phyloP scores from a whole-genome alignment of 1,140 invertebrate genomes.

The Drosophila setifemur region DNA sequence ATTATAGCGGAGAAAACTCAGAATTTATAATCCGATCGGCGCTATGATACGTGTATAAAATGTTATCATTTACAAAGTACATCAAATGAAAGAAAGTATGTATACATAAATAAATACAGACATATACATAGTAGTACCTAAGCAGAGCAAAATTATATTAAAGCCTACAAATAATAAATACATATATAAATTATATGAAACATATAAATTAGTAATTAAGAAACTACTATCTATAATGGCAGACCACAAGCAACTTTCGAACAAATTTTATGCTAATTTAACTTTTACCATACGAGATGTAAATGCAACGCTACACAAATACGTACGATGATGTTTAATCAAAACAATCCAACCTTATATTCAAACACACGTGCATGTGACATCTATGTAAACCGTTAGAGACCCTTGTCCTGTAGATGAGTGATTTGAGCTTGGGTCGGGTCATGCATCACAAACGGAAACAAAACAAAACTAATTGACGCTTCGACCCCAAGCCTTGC shows the following conservation, averaged over 20 bases:
- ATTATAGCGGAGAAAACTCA: constrained; percentile 49
- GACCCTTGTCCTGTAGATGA: constrained; percentile 34
- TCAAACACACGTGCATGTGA: constrained; percentile 83
- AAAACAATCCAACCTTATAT: constrained; percentile 84
- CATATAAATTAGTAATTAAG: constrained; percentile 87
- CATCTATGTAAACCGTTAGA: constrained; percentile 85
- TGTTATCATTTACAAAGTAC: constrained; percentile 43
- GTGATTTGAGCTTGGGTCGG: constrained; percentile 26
- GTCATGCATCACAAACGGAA: constrained; percentile 43
- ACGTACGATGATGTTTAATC: constrained; percentile 89
- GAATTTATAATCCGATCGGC: constrained; percentile 67
- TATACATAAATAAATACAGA: constrained; percentile 35
- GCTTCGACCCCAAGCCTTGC: constrained; percentile 29
- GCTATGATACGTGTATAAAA: constrained; percentile 61
- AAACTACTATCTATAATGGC: constrained; percentile 88
- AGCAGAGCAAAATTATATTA: constrained; percentile 48
- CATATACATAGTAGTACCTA: constrained; percentile 54
- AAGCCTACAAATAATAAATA: constrained; percentile 48
- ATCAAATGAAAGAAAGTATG: constrained; percentile 35
- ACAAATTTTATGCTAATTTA: constrained; percentile 96
- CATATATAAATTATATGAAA: constrained; percentile 83
- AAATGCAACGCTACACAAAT: constrained; percentile 84
- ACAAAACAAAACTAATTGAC: constrained; percentile 33
- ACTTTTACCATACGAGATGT: constrained; percentile 75
- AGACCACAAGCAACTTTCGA: constrained; percentile 96